These are phyloP conservation scores for Limosa lapponica DNA, from an alignment of 2,797 vertebrate species.

Conservation along the genomic window DNA sequence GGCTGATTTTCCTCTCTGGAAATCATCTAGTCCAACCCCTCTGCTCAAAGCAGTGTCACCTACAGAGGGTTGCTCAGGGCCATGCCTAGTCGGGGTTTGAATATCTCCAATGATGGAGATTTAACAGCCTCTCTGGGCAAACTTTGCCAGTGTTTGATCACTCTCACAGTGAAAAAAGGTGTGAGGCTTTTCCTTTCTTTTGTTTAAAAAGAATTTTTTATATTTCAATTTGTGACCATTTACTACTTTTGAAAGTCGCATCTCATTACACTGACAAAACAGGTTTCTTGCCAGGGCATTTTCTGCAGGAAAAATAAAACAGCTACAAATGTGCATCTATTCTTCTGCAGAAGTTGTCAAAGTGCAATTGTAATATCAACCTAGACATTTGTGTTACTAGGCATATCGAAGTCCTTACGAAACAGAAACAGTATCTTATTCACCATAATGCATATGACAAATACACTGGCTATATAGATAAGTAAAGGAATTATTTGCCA, in stretches of 20 bases:
- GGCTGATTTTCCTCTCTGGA: not conserved
- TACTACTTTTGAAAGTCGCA: constrained; percentile 1
- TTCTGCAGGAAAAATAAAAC: not conserved
- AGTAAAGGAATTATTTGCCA: not conserved
- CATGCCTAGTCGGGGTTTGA: not conserved
- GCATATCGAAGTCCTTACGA: not conserved
- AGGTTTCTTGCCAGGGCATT: not conserved
- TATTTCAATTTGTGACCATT: not conserved
- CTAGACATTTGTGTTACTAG: not conserved
- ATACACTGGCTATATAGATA: not conserved
- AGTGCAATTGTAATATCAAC: not conserved
- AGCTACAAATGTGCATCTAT: not conserved
- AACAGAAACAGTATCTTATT: not conserved
- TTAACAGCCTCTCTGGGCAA: not conserved
- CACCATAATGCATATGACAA: not conserved
- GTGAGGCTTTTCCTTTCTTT: not conserved
- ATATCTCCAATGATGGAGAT: not conserved
- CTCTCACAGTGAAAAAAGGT: not conserved
- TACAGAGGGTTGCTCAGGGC: not conserved
- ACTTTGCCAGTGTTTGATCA: not conserved
- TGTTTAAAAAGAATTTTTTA: not conserved
- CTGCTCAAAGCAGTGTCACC: not conserved
- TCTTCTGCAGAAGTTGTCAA: not conserved
- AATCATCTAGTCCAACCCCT: not conserved
- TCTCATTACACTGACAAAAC: not conserved